phyloP scores from a whole-genome alignment of 2,113 vertebrate species.

The Furnarius figulus region DNA sequence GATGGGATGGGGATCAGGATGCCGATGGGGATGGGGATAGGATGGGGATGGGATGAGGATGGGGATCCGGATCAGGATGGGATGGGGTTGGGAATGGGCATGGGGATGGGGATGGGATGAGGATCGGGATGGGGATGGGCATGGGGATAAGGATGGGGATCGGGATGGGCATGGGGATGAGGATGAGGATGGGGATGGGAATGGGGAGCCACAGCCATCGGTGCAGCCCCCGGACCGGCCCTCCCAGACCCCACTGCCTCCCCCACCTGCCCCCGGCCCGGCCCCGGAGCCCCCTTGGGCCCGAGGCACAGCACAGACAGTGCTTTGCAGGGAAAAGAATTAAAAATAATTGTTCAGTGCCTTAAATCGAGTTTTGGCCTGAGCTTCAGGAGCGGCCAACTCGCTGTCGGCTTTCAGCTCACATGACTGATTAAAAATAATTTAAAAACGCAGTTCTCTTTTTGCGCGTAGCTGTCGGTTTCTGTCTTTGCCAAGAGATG shows the following conservation, averaged over 20 bases:
- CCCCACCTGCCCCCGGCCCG: not conserved
- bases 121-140: no score
- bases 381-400: not conserved
- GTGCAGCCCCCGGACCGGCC: not conserved
- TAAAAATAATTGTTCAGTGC: fast-evolving
- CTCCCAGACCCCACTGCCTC: not conserved
- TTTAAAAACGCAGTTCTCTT: not conserved
- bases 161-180: no score
- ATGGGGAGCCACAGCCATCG: not conserved
- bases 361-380: not conserved
- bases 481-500: not conserved
- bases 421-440: not conserved
- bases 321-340: no score
- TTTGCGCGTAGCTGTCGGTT: not conserved
- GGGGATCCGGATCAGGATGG: no score
- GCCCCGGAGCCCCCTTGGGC: not conserved
- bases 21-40: no score
- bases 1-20: no score
- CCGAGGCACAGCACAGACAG: fast-evolving
- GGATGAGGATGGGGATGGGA: no score
- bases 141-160: no score
- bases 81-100: no score
- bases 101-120: no score
- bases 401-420: not conserved
- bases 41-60: no score